phyloP scores from a whole-genome alignment of 2,797 vertebrate genomes.

The Cetoscarus ocellatus region DNA sequence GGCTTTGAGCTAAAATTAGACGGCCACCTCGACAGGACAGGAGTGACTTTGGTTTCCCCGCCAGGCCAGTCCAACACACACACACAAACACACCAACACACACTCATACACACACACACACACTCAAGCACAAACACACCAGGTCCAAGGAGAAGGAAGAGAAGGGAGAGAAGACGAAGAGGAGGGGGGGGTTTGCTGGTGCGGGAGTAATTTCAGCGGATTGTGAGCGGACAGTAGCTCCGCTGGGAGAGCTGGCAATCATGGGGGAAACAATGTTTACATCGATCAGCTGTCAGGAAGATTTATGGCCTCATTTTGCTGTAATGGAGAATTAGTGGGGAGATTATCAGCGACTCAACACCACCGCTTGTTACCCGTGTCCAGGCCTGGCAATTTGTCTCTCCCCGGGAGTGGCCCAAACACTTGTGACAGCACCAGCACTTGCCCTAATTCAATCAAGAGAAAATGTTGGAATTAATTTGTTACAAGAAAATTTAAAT shows the following conservation, averaged over 20 bases:
- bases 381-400: constrained; percentile 99
- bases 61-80: constrained; percentile 64
- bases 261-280: constrained; percentile 99
- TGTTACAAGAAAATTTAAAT: constrained; percentile 99
- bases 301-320: constrained; percentile 99
- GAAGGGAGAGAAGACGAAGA: constrained; percentile 41
- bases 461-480: constrained; percentile 99
- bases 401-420: constrained; percentile 96
- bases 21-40: constrained; percentile 88
- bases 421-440: constrained; percentile 99
- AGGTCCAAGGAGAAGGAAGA: constrained; percentile 53
- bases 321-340: constrained; percentile 99
- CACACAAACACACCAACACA: constrained; percentile 40
- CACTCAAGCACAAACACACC: constrained; percentile 39
- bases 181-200: constrained; percentile 81
- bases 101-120: constrained; percentile 12
- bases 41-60: constrained; percentile 88
- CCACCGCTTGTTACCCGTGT: constrained; percentile 99
- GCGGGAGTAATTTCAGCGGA: constrained; percentile 96
- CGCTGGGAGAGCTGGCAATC: constrained; percentile 99
- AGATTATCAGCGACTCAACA: constrained; percentile 99
- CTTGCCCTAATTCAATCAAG: constrained; percentile 99
- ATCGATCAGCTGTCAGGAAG: constrained; percentile 99
- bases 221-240: constrained; percentile 99
- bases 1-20: constrained; percentile 93